Base-by-base conservation (phyloP, 2,113 vertebrate species). In the Bujurquina vittata region DNA sequence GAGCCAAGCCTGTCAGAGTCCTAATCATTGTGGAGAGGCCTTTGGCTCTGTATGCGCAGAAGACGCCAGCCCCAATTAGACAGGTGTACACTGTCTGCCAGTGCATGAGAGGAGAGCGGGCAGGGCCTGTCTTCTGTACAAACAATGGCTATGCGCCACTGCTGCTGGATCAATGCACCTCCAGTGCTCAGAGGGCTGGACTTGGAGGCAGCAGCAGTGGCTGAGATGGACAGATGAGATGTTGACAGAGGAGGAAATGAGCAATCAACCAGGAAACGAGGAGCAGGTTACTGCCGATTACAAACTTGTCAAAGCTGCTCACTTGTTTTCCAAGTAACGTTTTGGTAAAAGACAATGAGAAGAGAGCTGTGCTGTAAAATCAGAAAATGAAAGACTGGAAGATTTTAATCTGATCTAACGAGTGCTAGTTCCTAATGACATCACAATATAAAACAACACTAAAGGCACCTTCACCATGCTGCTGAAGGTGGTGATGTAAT, bases 61-160 rank as follows among this genome's bases (percentile, higher is more conserved):
- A 91, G 88, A 90, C 37, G 79, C 88, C 91, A 92, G 88, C 78
- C 76, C 85, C 88, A 95, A 94, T 95, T 95, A 94, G 92, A 86
- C 86, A 92, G 91, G 91, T 91, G 80, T 87, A 88, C 82, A 90
- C 81, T 86, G 84, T 76, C 82, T 85, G 90, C 83, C 91, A 85
- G 83, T 61, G 78, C 87, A 81, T 73, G 72, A 80, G 86, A 86
- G 59, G 79, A 62, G 49, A 80, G 77, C n/a, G 12, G 88, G 79
- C 65, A 82, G 81, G 59, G 80, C 79, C 60, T 52, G 87, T 91
- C 74, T 54, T 62, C 84, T 89, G 84, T 49, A 84, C 87, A 91
- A 93, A 93, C 75, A 55, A 84, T 77, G 79, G 76, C 87, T 88
- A 79, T 94, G 88, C 79, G 37, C 83, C 75, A 23, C 73, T 72